phyloP scores from a whole-genome alignment of 2,113 vertebrate genomes.

The Psettodes erumei region DNA sequence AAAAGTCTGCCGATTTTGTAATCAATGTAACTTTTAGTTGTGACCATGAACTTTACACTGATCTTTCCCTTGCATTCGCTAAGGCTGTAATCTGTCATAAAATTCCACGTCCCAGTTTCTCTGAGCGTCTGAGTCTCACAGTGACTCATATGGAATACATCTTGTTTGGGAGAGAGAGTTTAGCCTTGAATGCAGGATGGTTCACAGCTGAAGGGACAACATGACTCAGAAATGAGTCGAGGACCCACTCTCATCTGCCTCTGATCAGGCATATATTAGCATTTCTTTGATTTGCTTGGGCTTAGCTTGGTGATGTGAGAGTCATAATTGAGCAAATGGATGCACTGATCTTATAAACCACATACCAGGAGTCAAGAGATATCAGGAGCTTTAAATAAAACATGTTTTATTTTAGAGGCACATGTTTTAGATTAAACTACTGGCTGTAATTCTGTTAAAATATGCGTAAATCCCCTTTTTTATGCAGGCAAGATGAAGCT shows the following conservation, averaged over 20 bases:
- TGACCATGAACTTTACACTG: too few relatives aligned
- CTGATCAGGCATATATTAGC: conserved; percentile 36
- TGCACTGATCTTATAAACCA: background rate
- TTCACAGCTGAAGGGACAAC: conserved; percentile 51
- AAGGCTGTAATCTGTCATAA: conserved; percentile 32
- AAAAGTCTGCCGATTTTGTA: too few relatives aligned
- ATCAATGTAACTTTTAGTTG: too few relatives aligned
- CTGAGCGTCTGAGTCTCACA: background rate
- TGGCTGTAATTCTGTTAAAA: background rate
- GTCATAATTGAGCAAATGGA: conserved; percentile 25
- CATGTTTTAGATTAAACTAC: background rate
- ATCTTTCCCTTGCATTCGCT: too few relatives aligned
- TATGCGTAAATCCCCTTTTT: conserved; percentile 12
- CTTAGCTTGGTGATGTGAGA: conserved; percentile 15
- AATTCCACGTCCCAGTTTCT: conserved; percentile 29
- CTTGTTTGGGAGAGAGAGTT: conserved; percentile 27
- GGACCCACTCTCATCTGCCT: conserved; percentile 33
- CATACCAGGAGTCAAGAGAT: conserved; percentile 6
- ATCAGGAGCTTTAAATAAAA: background rate
- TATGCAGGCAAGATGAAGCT: conserved; percentile 60
- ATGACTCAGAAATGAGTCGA: conserved; percentile 48
- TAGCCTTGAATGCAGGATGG: background rate
- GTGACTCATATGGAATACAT: conserved; percentile 37
- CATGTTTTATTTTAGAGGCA: background rate
- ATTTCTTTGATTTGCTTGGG: conserved; percentile 43